Conservation (phyloP, 2,888 invertebrate genomes). For the Drosophila limbata region DNA sequence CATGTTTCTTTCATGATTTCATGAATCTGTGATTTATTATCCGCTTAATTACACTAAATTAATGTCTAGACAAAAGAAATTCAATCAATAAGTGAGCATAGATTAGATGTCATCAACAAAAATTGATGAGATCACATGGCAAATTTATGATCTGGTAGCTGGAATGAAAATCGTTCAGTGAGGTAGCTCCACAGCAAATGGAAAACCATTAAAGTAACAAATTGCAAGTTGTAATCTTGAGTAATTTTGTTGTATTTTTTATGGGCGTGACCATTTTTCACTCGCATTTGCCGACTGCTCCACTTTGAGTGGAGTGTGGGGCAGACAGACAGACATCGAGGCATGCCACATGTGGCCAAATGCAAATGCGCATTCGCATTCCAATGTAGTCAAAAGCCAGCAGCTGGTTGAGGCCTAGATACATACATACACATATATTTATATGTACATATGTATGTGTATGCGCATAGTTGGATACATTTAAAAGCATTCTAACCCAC, state of each 20-base stretch:
- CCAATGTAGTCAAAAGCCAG: conserved; percentile 44
- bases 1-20: neutral
- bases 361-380: conserved; percentile 78
- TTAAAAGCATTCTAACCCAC: conserved; percentile 33
- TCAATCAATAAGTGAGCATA: conserved; percentile 10
- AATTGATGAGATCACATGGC: conserved; percentile 45
- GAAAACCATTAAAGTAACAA: conserved; percentile 61
- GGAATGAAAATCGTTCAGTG: conserved; percentile 32
- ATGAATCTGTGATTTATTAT: neutral
- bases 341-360: conserved; percentile 68
- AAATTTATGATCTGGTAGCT: conserved; percentile 50
- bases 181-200: conserved; percentile 33
- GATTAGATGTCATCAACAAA: conserved; percentile 23
- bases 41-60: neutral
- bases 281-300: conserved; percentile 42
- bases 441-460: neutral
- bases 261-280: conserved; percentile 52
- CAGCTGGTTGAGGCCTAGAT: conserved; percentile 62
- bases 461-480: conserved; percentile 18
- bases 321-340: conserved; percentile 8
- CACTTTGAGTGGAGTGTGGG: conserved; percentile 34
- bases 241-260: conserved; percentile 36
- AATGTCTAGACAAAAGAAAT: conserved; percentile 3
- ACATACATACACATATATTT: conserved; percentile 11
- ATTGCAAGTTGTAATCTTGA: conserved; percentile 56